phyloP scores from a whole-genome alignment of 2,113 vertebrate genomes.

The Anolis carolinensis region DNA sequence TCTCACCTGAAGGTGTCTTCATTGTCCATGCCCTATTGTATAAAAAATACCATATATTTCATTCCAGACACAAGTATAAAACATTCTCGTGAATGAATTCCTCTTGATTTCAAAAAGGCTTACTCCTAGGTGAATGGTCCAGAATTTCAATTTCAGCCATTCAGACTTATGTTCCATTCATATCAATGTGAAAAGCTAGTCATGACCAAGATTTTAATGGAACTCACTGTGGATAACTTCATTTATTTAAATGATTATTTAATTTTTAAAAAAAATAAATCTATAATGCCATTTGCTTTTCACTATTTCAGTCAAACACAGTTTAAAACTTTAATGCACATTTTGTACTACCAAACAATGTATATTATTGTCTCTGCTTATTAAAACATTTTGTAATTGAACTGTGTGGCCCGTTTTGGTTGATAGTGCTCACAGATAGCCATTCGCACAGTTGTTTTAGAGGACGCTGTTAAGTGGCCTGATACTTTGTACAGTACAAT shows the following conservation, averaged over 20 bases:
- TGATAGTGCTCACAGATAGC: not conserved
- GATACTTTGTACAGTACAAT: not conserved
- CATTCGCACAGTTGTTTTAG: not conserved
- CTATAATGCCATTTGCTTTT: no score
- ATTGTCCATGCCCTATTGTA: not conserved
- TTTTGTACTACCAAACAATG: not conserved
- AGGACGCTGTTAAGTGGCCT: not conserved
- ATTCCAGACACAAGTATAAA: not conserved
- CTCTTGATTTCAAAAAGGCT: not conserved
- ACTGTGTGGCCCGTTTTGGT: not conserved
- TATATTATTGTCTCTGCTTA: not conserved
- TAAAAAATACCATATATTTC: no score
- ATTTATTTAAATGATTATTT: not conserved
- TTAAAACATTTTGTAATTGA: not conserved
- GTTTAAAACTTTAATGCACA: not conserved
- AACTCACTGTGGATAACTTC: not conserved
- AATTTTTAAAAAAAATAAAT: not conserved
- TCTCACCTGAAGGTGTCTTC: not conserved
- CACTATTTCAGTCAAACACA: not conserved
- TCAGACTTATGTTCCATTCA: not conserved
- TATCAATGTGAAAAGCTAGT: not conserved
- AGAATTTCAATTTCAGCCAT: not conserved
- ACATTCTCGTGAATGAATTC: not conserved
- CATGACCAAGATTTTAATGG: not conserved
- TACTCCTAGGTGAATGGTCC: not conserved